Evolutionary conservation across 2,888 invertebrate genomes (phyloP).

Genomic region (Chirona hameri): DNA sequence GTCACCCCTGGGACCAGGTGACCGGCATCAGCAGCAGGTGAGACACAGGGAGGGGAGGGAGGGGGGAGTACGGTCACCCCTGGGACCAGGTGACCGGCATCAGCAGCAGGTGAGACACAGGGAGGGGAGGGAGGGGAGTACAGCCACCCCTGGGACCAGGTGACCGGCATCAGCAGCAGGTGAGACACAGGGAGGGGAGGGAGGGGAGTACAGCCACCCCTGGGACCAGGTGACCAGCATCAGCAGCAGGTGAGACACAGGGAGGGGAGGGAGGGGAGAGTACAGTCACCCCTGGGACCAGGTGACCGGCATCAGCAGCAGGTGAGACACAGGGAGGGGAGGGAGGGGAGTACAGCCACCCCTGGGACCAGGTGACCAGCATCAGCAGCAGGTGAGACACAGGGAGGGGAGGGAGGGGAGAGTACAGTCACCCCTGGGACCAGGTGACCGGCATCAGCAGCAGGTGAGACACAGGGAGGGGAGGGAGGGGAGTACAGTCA

Average conservation of each 20-base stretch:
- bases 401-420: no score
- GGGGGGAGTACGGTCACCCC: slow-evolving; percentile 11
- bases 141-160: slow-evolving; percentile 26
- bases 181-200: no score
- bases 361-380: slow-evolving; percentile 12
- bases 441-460: background rate
- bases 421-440: slow-evolving; percentile 28
- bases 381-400: background rate
- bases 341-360: slow-evolving; percentile 22
- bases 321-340: background rate
- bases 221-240: slow-evolving; percentile 8
- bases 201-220: slow-evolving; percentile 13
- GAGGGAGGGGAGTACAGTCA: slow-evolving; percentile 23
- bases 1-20: slow-evolving; percentile 26
- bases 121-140: no score
- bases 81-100: slow-evolving; percentile 12
- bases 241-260: background rate
- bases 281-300: slow-evolving; percentile 28
- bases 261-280: no score
- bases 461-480: background rate
- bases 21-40: background rate
- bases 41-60: no score
- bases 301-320: background rate
- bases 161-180: background rate
- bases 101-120: background rate